Evolutionary conservation across 1,140 invertebrate species (phyloP), one percentile per base, ranked within the genome.

Genomic region (Camponotus vicinus): DNA sequence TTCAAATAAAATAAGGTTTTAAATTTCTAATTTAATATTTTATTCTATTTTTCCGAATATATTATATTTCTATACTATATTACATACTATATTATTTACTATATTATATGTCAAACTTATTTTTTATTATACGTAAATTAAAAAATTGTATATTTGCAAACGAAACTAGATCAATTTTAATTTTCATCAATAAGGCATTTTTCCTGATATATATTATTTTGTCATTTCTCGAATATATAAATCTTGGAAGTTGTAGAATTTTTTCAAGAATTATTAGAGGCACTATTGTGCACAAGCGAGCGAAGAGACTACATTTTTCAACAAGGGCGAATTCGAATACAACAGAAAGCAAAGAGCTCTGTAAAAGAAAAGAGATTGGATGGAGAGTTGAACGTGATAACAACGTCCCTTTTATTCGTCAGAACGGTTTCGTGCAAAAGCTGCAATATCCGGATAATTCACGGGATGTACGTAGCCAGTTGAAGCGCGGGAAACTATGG

Each of bases 391-490:
- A 3, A 55, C 5, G 55, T 84, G 80, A 87, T 87, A 87, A 87
- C 78, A 86, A 73, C 71, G 71, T 87, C 52, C 55, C 71, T 85
- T 87, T 87, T 87, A 85, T 85, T 67, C 71, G 52, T 85, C 85
- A 66, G 64, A 75, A 71, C 40, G 40, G 69, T 42, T n/a, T 71
- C 13, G 64, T 76, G 80, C 70, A 75, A 85, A 87, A 84, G 80
- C 80, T 87, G 82, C 86, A 75, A 85, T 85, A 85, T 76, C 80
- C 80, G 80, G 82, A 87, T 87, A 87, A 87, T 87, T 71, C 71
- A 55, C 42, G 49, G 80, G 66, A 75, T 86, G 79, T 45, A 64
- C 40, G 66, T 52, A 70, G 52, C 63, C 45, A 55, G 45, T 66
- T n/a, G 66, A 57, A 42, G 63, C 45, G 21, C 21, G 49, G 18